Evolutionary conservation across 92 coral and sea anemone genomes (phyloP), one percentile per base, ranked within the genome.

Genomic region (Scolanthus callimorphus): DNA sequence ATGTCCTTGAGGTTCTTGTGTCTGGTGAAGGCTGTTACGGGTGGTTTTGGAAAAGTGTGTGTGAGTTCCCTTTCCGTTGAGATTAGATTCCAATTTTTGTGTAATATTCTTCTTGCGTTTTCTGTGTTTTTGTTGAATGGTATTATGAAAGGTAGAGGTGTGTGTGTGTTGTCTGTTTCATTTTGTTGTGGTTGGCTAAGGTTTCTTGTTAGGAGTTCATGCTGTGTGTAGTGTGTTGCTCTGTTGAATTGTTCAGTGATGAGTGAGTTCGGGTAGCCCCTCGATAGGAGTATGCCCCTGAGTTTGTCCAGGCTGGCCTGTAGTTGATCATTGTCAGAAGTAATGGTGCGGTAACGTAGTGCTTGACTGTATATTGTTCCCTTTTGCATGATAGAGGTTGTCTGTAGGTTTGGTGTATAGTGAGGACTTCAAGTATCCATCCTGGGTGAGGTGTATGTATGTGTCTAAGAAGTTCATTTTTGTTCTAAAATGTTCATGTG

Each of bases 391-490:
- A 11, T 44, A 2, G 50, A 23, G 50, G 50, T 44, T 19, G 50
- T 44, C 20, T 2, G 50, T n/a, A 23, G 50, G 20, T 3, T 44
- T n/a, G 50, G n/a, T 19, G 44, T 8, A 15, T 9, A 37, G 44
- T 9, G 15, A 15, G 15, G 44, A 8, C 10, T 15, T 37, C 20
- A 19, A 44, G 50, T 44, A 11, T 19, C 20, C 20, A n/a, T 44
- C 3, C 3, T 44, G 50, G n/a, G n/a, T n/a, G n/a, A 44, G 50
- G 50, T 44, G 20, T n/a, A 44, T 44, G 50, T 19, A n/a, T 44
- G 50, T 44, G 50, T 44, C 50, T 44, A 11, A 2, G 50, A 44
- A 2, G 13, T 44, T 2, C 3, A 44, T 11, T 2, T 23, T 44
- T n/a, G n/a, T n/a, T n/a, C n/a, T n/a, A n/a, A n/a, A n/a, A n/a